Conservation (phyloP, 2,797 vertebrate genomes). For the Artibeus jamaicensis region DNA sequence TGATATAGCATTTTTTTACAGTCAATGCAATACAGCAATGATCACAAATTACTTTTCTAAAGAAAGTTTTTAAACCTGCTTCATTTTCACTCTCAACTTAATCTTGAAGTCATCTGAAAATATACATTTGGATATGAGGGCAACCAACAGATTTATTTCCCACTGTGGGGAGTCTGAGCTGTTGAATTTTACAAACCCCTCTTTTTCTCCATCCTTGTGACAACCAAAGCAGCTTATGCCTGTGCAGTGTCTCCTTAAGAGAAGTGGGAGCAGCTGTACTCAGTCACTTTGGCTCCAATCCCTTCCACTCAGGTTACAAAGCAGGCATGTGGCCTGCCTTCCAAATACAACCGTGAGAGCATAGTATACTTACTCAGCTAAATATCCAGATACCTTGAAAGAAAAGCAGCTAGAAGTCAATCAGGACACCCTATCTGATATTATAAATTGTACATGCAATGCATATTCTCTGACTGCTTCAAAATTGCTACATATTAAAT, state of each 20-base stretch:
- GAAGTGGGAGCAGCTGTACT: neutral
- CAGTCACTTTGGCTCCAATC: neutral
- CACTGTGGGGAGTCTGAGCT: neutral
- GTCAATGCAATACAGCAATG: neutral
- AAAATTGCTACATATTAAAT: conserved; percentile 10
- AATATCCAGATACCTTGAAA: neutral
- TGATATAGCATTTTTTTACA: neutral
- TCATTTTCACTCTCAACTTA: neutral
- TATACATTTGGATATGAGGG: neutral
- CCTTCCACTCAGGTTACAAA: neutral
- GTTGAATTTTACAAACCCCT: neutral
- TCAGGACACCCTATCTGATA: neutral
- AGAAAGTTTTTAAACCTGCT: neutral
- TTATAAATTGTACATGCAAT: neutral
- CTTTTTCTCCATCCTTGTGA: neutral
- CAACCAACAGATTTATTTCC: neutral
- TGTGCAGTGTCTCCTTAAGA: neutral
- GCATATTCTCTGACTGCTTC: neutral
- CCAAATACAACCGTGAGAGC: neutral
- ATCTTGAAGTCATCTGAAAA: neutral
- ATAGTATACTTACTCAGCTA: neutral
- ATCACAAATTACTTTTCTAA: neutral
- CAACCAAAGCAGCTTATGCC: neutral
- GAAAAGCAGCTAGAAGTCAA: neutral
- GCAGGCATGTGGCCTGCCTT: neutral